Conservation (phyloP, 2,113 vertebrate species). For the Cynocephalus volans region DNA sequence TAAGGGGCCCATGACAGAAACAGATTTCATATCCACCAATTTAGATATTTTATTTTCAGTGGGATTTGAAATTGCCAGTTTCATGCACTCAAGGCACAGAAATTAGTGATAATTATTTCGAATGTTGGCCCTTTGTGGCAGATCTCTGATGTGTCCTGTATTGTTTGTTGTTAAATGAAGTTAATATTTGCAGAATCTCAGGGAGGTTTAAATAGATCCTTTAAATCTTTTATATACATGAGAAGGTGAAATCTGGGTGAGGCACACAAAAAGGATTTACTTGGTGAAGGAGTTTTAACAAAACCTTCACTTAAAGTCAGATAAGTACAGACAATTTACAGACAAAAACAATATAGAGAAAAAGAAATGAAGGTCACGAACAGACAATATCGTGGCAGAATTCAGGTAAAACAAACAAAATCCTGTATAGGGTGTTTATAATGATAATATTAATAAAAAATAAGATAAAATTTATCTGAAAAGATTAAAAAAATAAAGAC, state of each 20-base stretch:
- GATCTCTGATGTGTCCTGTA: background rate
- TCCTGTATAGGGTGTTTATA: background rate
- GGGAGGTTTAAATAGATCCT: slow-evolving; percentile 8
- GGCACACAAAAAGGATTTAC: slow-evolving; percentile 46
- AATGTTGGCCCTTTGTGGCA: slow-evolving; percentile 1
- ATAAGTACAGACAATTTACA: background rate
- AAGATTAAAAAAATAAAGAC: background rate
- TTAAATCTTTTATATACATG: slow-evolving; percentile 39
- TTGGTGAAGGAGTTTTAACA: slow-evolving; percentile 59
- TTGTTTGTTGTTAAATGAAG: slow-evolving; percentile 67
- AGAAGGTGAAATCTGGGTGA: slow-evolving; percentile 47
- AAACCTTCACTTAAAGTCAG: slow-evolving; percentile 51
- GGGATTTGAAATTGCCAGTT: slow-evolving; percentile 16
- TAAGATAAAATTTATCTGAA: background rate
- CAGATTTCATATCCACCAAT: slow-evolving; percentile 8
- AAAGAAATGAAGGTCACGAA: background rate
- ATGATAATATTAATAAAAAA: background rate
- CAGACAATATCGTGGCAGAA: background rate
- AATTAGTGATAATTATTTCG: slow-evolving; percentile 47
- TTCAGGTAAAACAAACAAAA: background rate
- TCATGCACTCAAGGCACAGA: background rate
- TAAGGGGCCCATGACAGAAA: background rate
- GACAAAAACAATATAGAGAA: background rate
- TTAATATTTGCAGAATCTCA: slow-evolving; percentile 64
- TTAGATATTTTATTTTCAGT: background rate